phyloP scores from a whole-genome alignment of 2,888 invertebrate genomes.

The Zhuqinia jingwanae region DNA sequence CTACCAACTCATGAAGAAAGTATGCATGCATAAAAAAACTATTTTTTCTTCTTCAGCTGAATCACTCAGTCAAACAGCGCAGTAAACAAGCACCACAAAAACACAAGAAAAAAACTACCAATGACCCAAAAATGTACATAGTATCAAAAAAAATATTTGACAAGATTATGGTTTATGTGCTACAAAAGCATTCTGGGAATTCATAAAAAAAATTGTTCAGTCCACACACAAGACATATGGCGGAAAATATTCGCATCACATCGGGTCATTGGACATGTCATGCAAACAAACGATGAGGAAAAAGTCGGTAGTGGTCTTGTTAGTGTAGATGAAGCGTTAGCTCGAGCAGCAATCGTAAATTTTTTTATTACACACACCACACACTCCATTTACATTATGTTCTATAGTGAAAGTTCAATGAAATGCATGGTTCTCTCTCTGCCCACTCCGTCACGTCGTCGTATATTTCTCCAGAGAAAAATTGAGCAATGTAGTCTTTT shows the following conservation, averaged over 20 bases:
- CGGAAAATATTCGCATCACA: background rate
- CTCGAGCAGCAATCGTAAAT: constrained; percentile 19
- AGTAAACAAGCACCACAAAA: background rate
- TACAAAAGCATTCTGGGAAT: background rate
- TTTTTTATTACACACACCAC: background rate
- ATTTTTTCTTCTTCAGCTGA: no score
- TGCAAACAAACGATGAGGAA: constrained; percentile 15
- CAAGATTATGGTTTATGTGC: constrained; percentile 9
- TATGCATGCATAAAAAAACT: no score
- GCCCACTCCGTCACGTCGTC: background rate
- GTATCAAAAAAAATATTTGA: background rate
- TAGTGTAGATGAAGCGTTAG: no score
- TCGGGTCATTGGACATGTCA: constrained; percentile 26
- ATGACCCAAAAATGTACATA: constrained; percentile 9
- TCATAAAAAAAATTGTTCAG: background rate
- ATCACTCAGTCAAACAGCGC: background rate
- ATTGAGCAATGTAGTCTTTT: background rate
- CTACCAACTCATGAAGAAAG: no score
- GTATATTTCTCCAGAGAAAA: no score
- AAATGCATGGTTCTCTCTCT: background rate
- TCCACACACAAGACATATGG: background rate
- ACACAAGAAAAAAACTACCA: background rate
- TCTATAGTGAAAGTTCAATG: constrained; percentile 1
- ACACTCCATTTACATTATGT: background rate
- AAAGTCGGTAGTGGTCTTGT: background rate